phyloP scores from a whole-genome alignment of 2,888 invertebrate species.

The Tortricodes alternella region DNA sequence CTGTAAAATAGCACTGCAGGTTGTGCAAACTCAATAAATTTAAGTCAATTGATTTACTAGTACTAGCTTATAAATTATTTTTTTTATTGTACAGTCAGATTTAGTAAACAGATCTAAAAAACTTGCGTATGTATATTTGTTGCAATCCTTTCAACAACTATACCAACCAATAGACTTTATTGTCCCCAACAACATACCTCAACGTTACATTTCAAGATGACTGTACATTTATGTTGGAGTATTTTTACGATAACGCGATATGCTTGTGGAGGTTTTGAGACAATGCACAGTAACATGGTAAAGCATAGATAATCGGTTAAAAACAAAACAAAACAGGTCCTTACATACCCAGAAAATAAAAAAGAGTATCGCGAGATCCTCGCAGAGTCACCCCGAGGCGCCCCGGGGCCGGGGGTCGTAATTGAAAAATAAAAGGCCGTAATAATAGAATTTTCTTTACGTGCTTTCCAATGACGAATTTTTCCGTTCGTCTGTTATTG shows the following conservation, averaged over 20 bases:
- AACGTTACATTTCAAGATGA: too few species aligned
- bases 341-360: slow-evolving; percentile 40
- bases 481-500: slow-evolving; percentile 74
- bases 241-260: too few species aligned
- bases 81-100: not conserved
- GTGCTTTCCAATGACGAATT: slow-evolving; percentile 78
- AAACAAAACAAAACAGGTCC: slow-evolving; percentile 33
- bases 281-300: not conserved
- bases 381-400: slow-evolving; percentile 72
- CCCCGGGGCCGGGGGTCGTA: slow-evolving; percentile 66
- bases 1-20: slow-evolving; percentile 23
- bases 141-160: too few species aligned
- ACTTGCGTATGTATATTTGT: too few species aligned
- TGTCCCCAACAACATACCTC: too few species aligned
- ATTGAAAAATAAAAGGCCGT: slow-evolving; percentile 83
- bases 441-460: slow-evolving; percentile 82
- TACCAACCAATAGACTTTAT: too few species aligned
- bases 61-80: not conserved
- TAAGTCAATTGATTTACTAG: not conserved
- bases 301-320: slow-evolving; percentile 26
- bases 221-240: too few species aligned
- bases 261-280: too few species aligned
- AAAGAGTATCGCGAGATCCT: slow-evolving; percentile 54
- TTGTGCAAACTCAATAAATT: slow-evolving; percentile 22
- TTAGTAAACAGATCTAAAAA: not conserved